Conservation (phyloP, 2,888 invertebrate genomes). For the Lysandra bellargus region DNA sequence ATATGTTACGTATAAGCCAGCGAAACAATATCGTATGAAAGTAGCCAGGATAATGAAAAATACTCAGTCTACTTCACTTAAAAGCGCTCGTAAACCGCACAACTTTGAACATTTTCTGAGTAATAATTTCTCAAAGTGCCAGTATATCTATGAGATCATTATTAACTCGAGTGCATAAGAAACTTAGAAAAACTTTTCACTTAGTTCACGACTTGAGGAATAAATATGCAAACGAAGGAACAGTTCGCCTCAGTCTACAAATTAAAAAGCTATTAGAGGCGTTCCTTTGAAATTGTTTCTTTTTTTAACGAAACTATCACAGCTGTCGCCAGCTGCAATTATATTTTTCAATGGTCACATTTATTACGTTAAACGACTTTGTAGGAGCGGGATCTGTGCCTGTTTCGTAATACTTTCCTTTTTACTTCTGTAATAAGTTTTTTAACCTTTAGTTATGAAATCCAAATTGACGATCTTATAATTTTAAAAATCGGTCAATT, state of each 20-base stretch:
- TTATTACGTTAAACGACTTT: background rate
- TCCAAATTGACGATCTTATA: background rate
- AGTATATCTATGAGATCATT: constrained; percentile 20
- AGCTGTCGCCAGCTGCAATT: constrained; percentile 10
- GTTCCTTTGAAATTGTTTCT: constrained; percentile 8
- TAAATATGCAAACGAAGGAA: constrained; percentile 24
- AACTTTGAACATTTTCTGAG: constrained; percentile 3
- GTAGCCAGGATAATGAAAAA: background rate
- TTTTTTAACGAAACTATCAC: constrained; percentile 13
- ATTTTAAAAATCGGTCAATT: too few relatives aligned
- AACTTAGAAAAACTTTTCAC: constrained; percentile 29
- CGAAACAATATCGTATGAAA: background rate
- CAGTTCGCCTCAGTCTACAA: constrained; percentile 13
- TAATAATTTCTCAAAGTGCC: constrained; percentile 14
- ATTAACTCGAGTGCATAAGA: constrained; percentile 20
- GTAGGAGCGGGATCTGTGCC: background rate
- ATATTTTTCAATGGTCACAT: constrained; percentile 2
- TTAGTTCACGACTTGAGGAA: constrained; percentile 23
- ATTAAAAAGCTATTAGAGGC: constrained; percentile 10
- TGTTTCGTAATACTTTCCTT: background rate
- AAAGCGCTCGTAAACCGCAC: background rate
- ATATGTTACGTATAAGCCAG: background rate
- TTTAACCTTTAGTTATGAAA: background rate
- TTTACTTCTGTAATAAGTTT: background rate
- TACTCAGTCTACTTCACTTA: background rate